Percentiles rank a stretch among this genome's conserved stretches.
Conservation (phyloP, 1,140 invertebrate genomes). For the Sycophila sp. region DNA sequence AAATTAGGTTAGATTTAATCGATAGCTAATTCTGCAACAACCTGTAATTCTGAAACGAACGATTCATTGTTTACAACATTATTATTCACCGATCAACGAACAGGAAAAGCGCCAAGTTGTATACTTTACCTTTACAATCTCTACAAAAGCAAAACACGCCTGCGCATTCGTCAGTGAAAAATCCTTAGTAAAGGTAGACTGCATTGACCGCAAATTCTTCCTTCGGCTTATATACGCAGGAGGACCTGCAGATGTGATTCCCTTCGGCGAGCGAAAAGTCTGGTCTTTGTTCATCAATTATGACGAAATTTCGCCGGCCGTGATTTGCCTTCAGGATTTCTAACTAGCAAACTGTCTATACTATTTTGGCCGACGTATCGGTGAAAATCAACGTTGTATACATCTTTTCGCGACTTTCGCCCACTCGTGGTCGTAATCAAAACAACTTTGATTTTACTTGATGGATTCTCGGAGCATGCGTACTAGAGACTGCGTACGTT, state of each 20-base stretch:
- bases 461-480: background rate
- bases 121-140: background rate
- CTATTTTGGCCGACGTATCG: background rate
- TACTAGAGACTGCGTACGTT: no score
- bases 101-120: background rate
- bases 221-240: no score
- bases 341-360: background rate
- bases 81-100: background rate
- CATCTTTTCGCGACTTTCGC: slow-evolving; percentile 3
- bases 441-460: background rate
- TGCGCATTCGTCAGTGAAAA: slow-evolving; percentile 4
- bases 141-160: slow-evolving; percentile 4
- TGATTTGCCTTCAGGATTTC: background rate
- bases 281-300: background rate
- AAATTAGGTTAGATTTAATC: slow-evolving; percentile 13
- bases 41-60: background rate
- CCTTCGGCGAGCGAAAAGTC: background rate
- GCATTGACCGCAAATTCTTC: background rate
- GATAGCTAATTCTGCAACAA: background rate
- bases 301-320: background rate
- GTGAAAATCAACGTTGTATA: background rate
- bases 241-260: background rate
- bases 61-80: background rate
- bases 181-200: background rate
- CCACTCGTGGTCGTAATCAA: slow-evolving; percentile 13